Conservation (phyloP, 2,797 vertebrate genomes). For the Galaxias olidus region DNA sequence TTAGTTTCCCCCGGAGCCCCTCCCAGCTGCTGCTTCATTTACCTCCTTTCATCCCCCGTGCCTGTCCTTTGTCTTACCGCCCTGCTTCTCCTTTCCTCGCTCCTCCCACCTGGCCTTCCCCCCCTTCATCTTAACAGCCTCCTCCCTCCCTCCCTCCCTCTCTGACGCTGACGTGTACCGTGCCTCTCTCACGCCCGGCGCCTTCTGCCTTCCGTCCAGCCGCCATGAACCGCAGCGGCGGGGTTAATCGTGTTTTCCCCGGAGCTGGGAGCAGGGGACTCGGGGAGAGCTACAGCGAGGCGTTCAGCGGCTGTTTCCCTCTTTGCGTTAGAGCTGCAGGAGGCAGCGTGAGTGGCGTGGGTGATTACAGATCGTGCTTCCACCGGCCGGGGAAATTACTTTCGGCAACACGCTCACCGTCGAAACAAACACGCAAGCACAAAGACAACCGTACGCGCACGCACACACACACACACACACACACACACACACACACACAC, state of each 20-base stretch:
- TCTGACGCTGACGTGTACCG: background rate
- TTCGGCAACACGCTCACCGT: background rate
- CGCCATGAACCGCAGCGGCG: conserved; percentile 46
- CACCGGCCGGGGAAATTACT: conserved; percentile 23
- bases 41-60: background rate
- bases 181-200: conserved; percentile 3
- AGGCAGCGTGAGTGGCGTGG: conserved; percentile 40
- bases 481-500: background rate
- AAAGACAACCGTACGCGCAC: no score
- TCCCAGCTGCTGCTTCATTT: no score
- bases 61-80: background rate
- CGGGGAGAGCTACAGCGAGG: background rate
- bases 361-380: conserved; percentile 58
- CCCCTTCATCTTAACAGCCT: background rate
- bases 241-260: conserved; percentile 68
- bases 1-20: no score
- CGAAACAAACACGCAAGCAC: background rate
- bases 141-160: background rate
- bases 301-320: conserved; percentile 18
- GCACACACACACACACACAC: background rate
- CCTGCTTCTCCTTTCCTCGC: background rate
- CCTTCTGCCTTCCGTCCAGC: conserved; percentile 14
- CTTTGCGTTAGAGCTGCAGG: conserved; percentile 33
- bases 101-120: background rate
- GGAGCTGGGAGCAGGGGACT: conserved; percentile 41